Evolutionary conservation across 2,113 vertebrate genomes (phyloP), one percentile per base, ranked within the genome.

Genomic region (Poeciliopsis occidentalis): DNA sequence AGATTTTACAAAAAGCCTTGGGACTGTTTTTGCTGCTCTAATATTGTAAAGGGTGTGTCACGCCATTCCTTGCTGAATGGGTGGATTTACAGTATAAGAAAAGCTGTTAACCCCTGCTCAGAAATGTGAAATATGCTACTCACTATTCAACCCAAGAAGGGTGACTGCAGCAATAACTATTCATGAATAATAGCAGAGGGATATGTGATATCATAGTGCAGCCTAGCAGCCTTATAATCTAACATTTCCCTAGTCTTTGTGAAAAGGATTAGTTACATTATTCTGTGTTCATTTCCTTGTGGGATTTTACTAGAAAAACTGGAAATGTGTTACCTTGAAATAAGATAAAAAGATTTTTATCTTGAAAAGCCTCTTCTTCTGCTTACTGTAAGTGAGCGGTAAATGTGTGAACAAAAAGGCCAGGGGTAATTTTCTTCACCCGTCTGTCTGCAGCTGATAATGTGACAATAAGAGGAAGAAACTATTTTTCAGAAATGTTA

Each of bases 61-160:
- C 69, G 27, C 65, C 29, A 64, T 19, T n/a, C 8, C 6, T 11
- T 29, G 13, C 2, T 54, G 24, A 22, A 22, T 8, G 12, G 30
- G 27, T 26, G 1, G 37, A 17, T 26, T 79, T 79, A 30, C 63
- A 74, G 68, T 30, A 80, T 13, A 17, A 68, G 82, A 80, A 85
- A 70, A 78, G 51, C 22, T 64, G 3, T 1, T 64, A 10, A 1
- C 26, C 12, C 47, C 22, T 86, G 30, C 75, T 77, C 67, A 81
- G 79, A 83, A 86, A 37, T 41, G 12, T 30, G 26, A 65, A 73
- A 51, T 71, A 32, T 12, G 34, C 26, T 11, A 54, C 67, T 19
- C 2, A 0, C 51, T 71, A 51, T 67, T 11, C 4, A 77, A 75
- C 32, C 0, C 10, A 62, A 60, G 32, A 22, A 12, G 34, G 30